Conservation (phyloP, 2,888 invertebrate species). For the Drosophila suboccidentalis region DNA sequence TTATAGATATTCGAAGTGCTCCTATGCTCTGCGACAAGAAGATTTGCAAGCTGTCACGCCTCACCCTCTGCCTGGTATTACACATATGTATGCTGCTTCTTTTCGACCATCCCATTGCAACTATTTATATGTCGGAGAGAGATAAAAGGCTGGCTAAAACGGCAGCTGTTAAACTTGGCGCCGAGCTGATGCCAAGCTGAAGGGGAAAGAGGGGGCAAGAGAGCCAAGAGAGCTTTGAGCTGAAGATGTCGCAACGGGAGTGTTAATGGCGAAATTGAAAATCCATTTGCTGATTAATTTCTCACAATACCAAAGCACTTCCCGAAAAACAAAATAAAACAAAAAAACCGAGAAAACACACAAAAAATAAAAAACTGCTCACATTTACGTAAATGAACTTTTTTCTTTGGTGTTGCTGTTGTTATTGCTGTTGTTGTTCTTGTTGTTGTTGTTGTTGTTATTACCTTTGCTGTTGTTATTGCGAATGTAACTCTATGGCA, state of each 20-base stretch:
- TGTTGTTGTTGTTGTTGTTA: slow-evolving; percentile 22
- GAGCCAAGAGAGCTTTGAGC: neutral
- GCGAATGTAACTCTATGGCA: slow-evolving; percentile 35
- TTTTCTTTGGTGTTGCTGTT: slow-evolving; percentile 42
- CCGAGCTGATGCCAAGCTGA: neutral
- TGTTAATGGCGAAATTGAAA: slow-evolving; percentile 78
- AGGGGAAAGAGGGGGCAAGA: neutral
- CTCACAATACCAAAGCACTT: slow-evolving; percentile 53
- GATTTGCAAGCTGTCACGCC: slow-evolving; percentile 59
- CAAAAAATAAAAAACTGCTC: slow-evolving; percentile 33
- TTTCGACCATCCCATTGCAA: slow-evolving; percentile 30
- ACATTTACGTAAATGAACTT: slow-evolving; percentile 79
- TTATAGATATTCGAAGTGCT: slow-evolving; percentile 65
- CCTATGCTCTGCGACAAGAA: slow-evolving; percentile 62
- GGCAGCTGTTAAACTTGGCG: slow-evolving; percentile 15
- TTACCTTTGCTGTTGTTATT: slow-evolving; percentile 14
- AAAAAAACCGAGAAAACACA: slow-evolving; percentile 9
- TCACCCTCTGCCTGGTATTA: slow-evolving; percentile 13
- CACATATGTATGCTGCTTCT: slow-evolving; percentile 41
- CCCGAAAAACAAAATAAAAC: slow-evolving; percentile 42
- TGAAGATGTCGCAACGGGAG: slow-evolving; percentile 45
- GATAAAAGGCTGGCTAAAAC: slow-evolving; percentile 1
- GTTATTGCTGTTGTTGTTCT: slow-evolving; percentile 13
- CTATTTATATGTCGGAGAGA: slow-evolving; percentile 9
- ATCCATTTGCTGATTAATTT: slow-evolving; percentile 80